Evolutionary conservation across 2,113 vertebrate genomes (phyloP).

Genomic region (Gopherus flavomarginatus): DNA sequence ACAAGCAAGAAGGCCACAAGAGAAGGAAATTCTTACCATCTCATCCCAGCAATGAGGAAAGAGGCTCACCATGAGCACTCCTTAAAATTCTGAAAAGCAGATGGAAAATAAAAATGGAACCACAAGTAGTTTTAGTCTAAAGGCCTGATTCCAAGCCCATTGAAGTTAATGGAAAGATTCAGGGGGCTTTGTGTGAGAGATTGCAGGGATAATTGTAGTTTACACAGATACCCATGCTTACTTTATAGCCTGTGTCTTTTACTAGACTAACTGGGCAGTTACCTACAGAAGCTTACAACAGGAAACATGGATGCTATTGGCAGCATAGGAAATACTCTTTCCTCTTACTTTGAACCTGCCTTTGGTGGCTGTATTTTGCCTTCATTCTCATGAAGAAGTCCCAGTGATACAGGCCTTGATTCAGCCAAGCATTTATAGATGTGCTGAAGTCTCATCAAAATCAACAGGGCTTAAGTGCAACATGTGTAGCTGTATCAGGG

Average conservation of each 20-base stretch:
- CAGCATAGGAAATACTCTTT: not conserved
- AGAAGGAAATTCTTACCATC: not conserved
- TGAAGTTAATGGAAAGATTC: not conserved
- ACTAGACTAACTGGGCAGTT: not conserved
- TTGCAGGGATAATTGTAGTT: not conserved
- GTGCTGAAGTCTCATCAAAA: not conserved
- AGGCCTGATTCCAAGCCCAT: not conserved
- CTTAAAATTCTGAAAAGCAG: not conserved
- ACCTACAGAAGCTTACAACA: not conserved
- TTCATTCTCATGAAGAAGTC: not conserved
- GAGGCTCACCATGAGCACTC: not conserved
- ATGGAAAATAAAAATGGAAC: not conserved
- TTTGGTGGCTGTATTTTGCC: not conserved
- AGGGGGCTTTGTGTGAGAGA: not conserved
- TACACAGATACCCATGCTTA: too few relatives aligned
- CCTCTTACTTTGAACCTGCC: not conserved
- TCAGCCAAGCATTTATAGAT: not conserved
- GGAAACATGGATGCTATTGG: not conserved
- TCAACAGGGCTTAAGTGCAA: not conserved
- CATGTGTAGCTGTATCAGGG: too few relatives aligned
- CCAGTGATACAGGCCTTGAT: not conserved
- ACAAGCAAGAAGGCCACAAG: not conserved
- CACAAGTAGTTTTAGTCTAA: not conserved
- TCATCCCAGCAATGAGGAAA: not conserved
- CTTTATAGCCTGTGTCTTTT: not conserved